phyloP scores from a whole-genome alignment of 2,797 vertebrate species.

The Leptatherina wallacei region DNA sequence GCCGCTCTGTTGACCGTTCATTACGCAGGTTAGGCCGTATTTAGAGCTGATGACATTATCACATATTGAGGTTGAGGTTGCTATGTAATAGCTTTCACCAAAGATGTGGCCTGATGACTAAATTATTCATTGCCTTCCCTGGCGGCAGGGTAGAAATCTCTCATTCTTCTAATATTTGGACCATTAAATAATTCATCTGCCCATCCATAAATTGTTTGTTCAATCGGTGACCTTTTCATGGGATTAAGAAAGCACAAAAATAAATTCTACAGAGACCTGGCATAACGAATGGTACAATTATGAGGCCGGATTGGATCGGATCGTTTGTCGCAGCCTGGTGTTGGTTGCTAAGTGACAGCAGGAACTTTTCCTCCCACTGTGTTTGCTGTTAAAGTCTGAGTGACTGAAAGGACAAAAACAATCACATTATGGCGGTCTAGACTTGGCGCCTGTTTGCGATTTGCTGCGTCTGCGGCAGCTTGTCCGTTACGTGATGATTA shows the following conservation, averaged over 20 bases:
- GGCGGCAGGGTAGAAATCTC: slow-evolving; percentile 38
- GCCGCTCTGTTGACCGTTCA: slow-evolving; percentile 59
- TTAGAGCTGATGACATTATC: slow-evolving; percentile 68
- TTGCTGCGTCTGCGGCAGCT: slow-evolving; percentile 46
- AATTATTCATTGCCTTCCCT: slow-evolving; percentile 76
- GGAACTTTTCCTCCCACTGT: slow-evolving; percentile 78
- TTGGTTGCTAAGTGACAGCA: slow-evolving; percentile 82
- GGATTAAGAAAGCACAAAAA: slow-evolving; percentile 76
- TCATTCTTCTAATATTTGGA: slow-evolving; percentile 73
- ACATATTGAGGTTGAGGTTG: slow-evolving; percentile 67
- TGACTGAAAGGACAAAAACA: slow-evolving; percentile 71
- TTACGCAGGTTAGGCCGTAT: slow-evolving; percentile 53
- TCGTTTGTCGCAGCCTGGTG: slow-evolving; percentile 70
- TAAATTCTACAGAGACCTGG: slow-evolving; percentile 76
- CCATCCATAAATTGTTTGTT: slow-evolving; percentile 79
- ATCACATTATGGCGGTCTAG: slow-evolving; percentile 70
- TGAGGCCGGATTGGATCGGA: slow-evolving; percentile 65
- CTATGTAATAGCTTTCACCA: slow-evolving; percentile 69
- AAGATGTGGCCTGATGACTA: slow-evolving; percentile 67
- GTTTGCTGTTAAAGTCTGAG: slow-evolving; percentile 71
- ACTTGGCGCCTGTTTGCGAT: slow-evolving; percentile 50
- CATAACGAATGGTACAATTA: slow-evolving; percentile 75
- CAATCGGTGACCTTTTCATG: slow-evolving; percentile 75
- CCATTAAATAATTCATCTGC: slow-evolving; percentile 76
- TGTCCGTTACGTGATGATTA: slow-evolving; percentile 58